These are phyloP conservation scores for Tokudaia muenninki DNA, from an alignment of 2,797 vertebrate species.

Conservation along the genomic window DNA sequence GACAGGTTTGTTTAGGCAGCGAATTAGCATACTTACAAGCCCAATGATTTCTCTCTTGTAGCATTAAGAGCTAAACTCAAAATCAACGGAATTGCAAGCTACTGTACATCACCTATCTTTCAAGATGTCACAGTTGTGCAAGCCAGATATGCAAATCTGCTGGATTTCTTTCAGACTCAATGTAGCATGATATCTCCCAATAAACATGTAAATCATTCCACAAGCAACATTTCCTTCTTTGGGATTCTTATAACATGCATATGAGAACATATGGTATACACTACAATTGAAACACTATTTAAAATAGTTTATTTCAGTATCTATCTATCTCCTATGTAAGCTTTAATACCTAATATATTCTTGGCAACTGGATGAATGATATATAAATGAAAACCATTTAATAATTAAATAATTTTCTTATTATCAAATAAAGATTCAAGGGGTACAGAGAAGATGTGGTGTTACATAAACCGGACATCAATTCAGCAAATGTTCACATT, in stretches of 20 bases:
- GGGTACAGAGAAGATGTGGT: not conserved
- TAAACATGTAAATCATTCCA: not conserved
- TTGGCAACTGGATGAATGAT: slow-evolving; percentile 14
- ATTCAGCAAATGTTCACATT: not conserved
- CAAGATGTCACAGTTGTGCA: not conserved
- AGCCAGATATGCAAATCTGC: not conserved
- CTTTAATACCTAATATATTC: slow-evolving; percentile 25
- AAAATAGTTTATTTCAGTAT: not conserved
- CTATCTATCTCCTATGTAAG: not conserved
- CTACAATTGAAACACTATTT: not conserved
- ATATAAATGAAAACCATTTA: slow-evolving; percentile 23
- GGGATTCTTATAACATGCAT: not conserved
- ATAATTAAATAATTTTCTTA: not conserved
- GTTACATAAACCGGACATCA: not conserved
- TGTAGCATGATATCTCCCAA: not conserved
- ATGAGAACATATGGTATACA: not conserved
- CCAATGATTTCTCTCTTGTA: not conserved
- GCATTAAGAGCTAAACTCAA: slow-evolving; percentile 14
- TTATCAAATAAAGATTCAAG: slow-evolving; percentile 41
- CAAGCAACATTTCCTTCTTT: not conserved
- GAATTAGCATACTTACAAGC: not conserved
- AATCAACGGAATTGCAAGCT: slow-evolving; percentile 23
- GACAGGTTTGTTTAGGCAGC: not conserved
- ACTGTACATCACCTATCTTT: not conserved
- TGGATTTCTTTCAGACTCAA: not conserved